phyloP scores from a whole-genome alignment of 1,140 invertebrate species.

The Drosophila sucinea region DNA sequence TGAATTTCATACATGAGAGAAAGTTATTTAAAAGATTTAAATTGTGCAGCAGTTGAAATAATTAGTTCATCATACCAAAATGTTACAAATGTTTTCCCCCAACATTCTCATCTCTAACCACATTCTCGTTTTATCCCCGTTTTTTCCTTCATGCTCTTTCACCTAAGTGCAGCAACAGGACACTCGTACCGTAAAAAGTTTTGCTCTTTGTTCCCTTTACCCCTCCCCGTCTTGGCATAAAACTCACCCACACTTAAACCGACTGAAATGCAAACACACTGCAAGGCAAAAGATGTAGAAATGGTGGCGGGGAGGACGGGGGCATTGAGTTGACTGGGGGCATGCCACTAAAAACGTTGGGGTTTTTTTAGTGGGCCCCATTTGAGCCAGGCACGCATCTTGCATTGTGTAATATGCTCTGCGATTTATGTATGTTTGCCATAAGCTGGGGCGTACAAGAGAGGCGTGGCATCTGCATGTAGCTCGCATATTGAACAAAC shows the following conservation, averaged over 20 bases:
- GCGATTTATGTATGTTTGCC: conserved; percentile 78
- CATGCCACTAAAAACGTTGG: conserved; percentile 20
- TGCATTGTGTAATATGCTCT: conserved; percentile 81
- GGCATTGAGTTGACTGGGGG: conserved; percentile 6
- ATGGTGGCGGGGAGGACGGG: not conserved
- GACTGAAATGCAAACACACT: conserved; percentile 73
- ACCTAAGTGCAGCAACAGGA: conserved; percentile 64
- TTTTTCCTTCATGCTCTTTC: not conserved
- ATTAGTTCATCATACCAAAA: not conserved
- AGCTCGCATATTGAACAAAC: conserved; percentile 67
- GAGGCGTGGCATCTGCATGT: conserved; percentile 57
- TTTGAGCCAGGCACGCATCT: conserved; percentile 70
- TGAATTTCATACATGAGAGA: too few species aligned
- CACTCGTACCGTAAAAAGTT: conserved; percentile 69
- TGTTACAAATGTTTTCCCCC: not conserved
- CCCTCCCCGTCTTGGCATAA: not conserved
- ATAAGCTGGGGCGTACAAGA: conserved; percentile 28
- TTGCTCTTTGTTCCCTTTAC: conserved; percentile 54
- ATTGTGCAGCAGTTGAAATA: not conserved
- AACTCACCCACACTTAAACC: conserved; percentile 22
- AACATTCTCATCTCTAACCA: conserved; percentile 34
- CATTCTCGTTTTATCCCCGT: not conserved
- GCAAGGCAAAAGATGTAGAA: conserved; percentile 14
- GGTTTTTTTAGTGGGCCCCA: conserved; percentile 28
- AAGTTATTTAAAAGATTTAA: too few species aligned